Base-by-base conservation (phyloP, 2,113 vertebrate genomes). In the Thalassarche chlororhynchos region DNA sequence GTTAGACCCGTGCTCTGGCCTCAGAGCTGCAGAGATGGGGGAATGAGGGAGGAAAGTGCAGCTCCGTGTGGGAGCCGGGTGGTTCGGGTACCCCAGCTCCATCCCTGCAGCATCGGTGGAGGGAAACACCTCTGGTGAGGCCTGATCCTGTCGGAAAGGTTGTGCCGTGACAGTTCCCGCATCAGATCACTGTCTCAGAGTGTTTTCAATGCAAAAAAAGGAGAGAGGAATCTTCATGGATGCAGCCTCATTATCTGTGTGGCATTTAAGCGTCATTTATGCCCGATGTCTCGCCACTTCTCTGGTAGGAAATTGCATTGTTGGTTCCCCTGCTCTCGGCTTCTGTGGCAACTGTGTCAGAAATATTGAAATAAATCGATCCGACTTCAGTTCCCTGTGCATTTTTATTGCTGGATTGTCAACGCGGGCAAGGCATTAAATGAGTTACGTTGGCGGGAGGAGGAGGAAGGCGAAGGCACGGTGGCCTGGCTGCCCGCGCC, bases 211-310 rank as follows among this genome's bases (percentile, higher is more conserved):
- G 52, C 21, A 21, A 72, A 82, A 55, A 77, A 74, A 81, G 44
- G 31, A 31, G 54, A 97, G 68, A 95, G 60, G 74, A 94, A 90
- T 89, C 93, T 61, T 77, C 13, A 8, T 6, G 17, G 83, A 81
- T 13, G 84, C 76, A 58, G 81, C 68, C 87, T 98, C 80, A 49
- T 97, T 97, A 96, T 81, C 92, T 85, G 42, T 44, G 83, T 96
- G 98, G 96, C 96, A 96, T 96, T 98, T 97, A 88, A 89, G 87
- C 2, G 7, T 95, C 94, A 98, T 98, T 98, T 94, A 97, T 91
- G 47, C 65, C 90, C 13, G 5, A 14, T 14, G 25, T 88, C 94
- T 77, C 18, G 0, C 81, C 7, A 31, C 88, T 81, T 89, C 85
- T 55, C 42, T 25, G 3, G 34, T 82, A 21, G 94, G 91, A 89